Conservation (phyloP, 2,797 vertebrate species). For the Argyrosomus regius region DNA sequence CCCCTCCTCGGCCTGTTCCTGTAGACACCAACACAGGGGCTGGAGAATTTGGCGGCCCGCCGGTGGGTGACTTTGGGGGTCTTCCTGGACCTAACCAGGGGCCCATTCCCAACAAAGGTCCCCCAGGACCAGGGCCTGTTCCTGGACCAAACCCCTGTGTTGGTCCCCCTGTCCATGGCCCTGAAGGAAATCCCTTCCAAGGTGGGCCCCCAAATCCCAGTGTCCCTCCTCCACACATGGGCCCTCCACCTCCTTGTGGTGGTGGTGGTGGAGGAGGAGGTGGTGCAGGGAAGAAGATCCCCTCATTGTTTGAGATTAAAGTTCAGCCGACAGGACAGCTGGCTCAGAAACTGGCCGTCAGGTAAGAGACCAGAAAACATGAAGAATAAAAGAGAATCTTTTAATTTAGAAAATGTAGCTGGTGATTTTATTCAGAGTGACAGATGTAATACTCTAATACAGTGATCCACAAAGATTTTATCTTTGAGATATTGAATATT, state of each 20-base stretch:
- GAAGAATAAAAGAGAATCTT: not conserved
- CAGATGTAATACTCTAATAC: not conserved
- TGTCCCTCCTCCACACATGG: conserved; percentile 84
- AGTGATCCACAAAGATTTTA: not conserved
- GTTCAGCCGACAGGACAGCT: conserved; percentile 95
- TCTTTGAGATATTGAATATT: not conserved
- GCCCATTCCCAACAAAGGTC: conserved; percentile 66
- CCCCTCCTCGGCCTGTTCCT: conserved; percentile 89
- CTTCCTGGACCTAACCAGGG: conserved; percentile 71
- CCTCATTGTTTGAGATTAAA: conserved; percentile 95
- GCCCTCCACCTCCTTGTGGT: conserved; percentile 80
- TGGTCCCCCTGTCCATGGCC: conserved; percentile 67
- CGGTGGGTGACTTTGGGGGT: conserved; percentile 73
- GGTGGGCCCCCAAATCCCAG: conserved; percentile 74
- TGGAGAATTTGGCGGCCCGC: conserved; percentile 75
- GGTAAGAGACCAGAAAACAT: conserved; percentile 79
- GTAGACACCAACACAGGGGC: conserved; percentile 72
- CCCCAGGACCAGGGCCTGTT: conserved; percentile 65
- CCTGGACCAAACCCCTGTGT: conserved; percentile 72
- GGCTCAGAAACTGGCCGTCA: conserved; percentile 94
- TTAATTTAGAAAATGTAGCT: not conserved
- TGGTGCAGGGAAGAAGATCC: conserved; percentile 89
- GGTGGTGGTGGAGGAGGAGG: conserved; percentile 56
- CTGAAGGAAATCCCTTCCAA: conserved; percentile 81
- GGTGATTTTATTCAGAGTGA: not conserved